Base-by-base conservation (phyloP, 2,797 vertebrate species). In the Enteromius viviparus region DNA sequence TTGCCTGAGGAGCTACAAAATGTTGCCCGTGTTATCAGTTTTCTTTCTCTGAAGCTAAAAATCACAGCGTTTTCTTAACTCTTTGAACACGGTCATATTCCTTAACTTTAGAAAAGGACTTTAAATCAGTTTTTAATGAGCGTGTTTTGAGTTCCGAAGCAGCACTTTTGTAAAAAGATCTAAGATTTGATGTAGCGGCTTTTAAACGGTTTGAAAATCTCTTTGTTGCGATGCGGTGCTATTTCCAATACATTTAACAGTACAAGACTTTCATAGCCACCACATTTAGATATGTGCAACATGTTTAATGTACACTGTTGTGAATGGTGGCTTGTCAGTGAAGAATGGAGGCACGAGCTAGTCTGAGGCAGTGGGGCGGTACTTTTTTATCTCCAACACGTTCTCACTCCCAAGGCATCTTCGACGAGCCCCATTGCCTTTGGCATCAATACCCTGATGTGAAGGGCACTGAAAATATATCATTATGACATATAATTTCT, bases 61-160 rank as follows among this genome's bases (percentile, higher is more conserved):
- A 81, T 74, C 69, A 74, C 80, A 74, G 40, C 45, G 65, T 65
- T 64, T 37, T 37, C 32, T 32, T 34, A 81, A 74, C 55, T 74
- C 58, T 74, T 81, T 74, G 70, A 81, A 81, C 21, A 64, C 32
- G 3, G 42, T 74, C 80, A 81, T 29, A 51, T 55, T 69, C 26
- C 65, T 55, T n/a, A 79, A 79, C 64, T 55, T 69, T 69, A 79
- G 51, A 79, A 53, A 14, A 69, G 47, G 62, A 76, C 71, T 82
- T 68, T 45, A 66, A 82, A 82, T 68, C 32, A 66, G 80, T 40
- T 82, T 81, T 68, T 76, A 82, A 82, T 81, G 70, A 81, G 55
- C 19, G 4, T 23, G 26, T 81, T 81, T 23, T 17, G 42, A 72
- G 19, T 64, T 64, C 49, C 42, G 26, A 51, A 51, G 45, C 47